phyloP scores from a whole-genome alignment of 2,888 invertebrate species.

The Troides aeacus region DNA sequence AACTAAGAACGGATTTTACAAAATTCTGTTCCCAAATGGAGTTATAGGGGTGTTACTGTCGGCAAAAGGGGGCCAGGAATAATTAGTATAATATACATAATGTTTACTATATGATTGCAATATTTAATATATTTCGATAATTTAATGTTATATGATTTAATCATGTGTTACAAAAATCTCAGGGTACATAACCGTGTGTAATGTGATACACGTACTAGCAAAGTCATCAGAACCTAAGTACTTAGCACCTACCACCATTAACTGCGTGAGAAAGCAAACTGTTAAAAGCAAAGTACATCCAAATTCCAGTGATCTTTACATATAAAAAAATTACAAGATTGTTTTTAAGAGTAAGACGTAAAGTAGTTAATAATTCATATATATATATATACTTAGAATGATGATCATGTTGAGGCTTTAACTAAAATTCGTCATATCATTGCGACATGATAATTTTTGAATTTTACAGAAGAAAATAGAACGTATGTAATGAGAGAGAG shows the following conservation, averaged over 20 bases:
- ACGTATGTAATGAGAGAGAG: slow-evolving; percentile 40
- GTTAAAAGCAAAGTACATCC: not conserved
- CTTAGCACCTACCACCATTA: slow-evolving; percentile 36
- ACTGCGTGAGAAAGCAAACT: slow-evolving; percentile 45
- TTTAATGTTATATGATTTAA: too few species aligned
- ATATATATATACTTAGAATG: too few species aligned
- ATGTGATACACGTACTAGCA: slow-evolving; percentile 35
- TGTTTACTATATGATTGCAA: too few species aligned
- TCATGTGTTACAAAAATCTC: not conserved
- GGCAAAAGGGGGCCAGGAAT: too few species aligned
- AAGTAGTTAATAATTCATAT: too few species aligned
- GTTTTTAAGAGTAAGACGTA: too few species aligned
- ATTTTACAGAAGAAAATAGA: slow-evolving; percentile 35
- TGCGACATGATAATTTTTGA: not conserved
- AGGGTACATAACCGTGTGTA: slow-evolving; percentile 5
- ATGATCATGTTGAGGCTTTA: not conserved
- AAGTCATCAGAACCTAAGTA: slow-evolving; percentile 39
- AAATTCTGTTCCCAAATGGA: too few species aligned
- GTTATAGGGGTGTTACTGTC: too few species aligned
- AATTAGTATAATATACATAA: too few species aligned
- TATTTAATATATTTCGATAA: too few species aligned
- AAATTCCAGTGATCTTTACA: not conserved
- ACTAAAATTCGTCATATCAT: not conserved
- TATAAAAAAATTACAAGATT: too few species aligned
- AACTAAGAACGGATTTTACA: too few species aligned